phyloP scores from a whole-genome alignment of 1,140 invertebrate genomes.

The Drosophila sturtevanti region DNA sequence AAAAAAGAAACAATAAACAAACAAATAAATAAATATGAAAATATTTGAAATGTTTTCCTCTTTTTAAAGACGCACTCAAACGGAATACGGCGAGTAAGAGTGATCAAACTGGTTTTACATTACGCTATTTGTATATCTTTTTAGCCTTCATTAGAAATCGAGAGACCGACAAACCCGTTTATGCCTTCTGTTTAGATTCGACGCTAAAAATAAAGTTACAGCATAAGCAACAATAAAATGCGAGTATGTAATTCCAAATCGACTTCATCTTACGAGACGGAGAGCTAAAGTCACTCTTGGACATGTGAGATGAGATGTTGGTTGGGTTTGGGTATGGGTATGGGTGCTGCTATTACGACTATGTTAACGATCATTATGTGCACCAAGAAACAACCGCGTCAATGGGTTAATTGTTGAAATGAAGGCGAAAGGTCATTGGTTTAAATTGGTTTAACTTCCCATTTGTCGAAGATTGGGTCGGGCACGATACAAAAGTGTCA shows the following conservation, averaged over 20 bases:
- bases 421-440: constrained; percentile 52
- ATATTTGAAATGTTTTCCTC: neutral
- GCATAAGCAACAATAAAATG: constrained; percentile 38
- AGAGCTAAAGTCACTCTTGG: neutral
- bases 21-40: neutral
- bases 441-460: constrained; percentile 36
- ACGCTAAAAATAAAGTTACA: constrained; percentile 77
- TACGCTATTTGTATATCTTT: constrained; percentile 36
- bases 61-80: constrained; percentile 22
- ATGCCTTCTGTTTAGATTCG: constrained; percentile 16
- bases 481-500: neutral
- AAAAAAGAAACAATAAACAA: neutral
- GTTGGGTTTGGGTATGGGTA: neutral
- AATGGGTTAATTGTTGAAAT: constrained; percentile 66
- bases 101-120: constrained; percentile 72
- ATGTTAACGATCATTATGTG: constrained; percentile 21
- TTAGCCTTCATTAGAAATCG: constrained; percentile 50
- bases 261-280: constrained; percentile 22
- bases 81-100: constrained; percentile 56
- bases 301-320: constrained; percentile 22
- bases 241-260: constrained; percentile 44
- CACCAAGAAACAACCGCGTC: constrained; percentile 29
- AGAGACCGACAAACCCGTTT: constrained; percentile 66
- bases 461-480: neutral
- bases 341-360: neutral